A percentile compares a stretch with the other conserved stretches of the same genome.
phyloP scores from a whole-genome alignment of 1,140 invertebrate genomes.

The Drosophila truncata region DNA sequence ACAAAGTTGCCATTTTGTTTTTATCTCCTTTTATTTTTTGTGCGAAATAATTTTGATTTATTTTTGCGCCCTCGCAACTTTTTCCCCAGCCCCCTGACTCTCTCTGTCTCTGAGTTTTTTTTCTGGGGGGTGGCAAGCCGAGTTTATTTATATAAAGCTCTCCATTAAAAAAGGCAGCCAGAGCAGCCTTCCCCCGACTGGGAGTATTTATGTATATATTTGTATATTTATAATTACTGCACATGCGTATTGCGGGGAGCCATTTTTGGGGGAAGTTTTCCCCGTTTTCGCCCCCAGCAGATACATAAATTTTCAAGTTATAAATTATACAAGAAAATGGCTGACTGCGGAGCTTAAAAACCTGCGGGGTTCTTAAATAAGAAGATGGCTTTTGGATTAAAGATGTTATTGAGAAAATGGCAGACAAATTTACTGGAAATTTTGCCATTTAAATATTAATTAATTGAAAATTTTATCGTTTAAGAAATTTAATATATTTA shows the following conservation, averaged over 20 bases:
- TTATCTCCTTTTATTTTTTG: constrained; percentile 75
- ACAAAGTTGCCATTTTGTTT: constrained; percentile 84
- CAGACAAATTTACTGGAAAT: neutral
- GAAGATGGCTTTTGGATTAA: constrained; percentile 29
- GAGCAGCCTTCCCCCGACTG: constrained; percentile 38
- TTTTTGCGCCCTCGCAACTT: constrained; percentile 57
- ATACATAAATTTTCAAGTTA: constrained; percentile 83
- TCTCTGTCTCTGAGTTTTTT: constrained; percentile 13
- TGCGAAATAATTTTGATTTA: constrained; percentile 84
- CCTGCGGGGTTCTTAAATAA: constrained; percentile 19
- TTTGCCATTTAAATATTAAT: neutral
- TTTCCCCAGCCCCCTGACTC: constrained; percentile 1
- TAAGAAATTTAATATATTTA: neutral
- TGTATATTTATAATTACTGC: constrained; percentile 84
- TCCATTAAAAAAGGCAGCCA: constrained; percentile 77
- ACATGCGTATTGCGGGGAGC: constrained; percentile 73
- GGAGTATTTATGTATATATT: constrained; percentile 79
- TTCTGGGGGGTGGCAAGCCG: constrained; percentile 57
- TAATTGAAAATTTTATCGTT: neutral
- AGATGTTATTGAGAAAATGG: neutral
- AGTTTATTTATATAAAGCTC: constrained; percentile 84
- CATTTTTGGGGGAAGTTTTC: constrained; percentile 74
- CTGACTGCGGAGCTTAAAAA: constrained; percentile 43
- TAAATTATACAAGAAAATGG: constrained; percentile 83
- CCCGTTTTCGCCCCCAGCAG: constrained; percentile 32